Base-by-base conservation (phyloP, 1,140 invertebrate genomes). In the Holcopasites calliopsidis region DNA sequence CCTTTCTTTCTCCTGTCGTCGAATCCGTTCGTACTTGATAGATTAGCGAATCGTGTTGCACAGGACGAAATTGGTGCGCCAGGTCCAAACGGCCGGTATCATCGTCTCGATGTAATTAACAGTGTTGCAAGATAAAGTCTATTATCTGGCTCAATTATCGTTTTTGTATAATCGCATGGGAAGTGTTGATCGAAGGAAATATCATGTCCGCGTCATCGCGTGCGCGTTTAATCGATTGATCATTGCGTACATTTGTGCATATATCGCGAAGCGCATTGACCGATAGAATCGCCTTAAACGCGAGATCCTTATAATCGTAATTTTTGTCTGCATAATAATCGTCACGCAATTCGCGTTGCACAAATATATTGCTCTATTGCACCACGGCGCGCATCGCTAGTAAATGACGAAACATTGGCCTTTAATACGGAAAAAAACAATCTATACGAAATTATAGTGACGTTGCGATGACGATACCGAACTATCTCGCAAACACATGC, bases 121-220 rank as follows among this genome's bases (percentile, higher is more conserved):
- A 18, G 16, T 33, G 26, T 55, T 57, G 11, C 40, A n/a, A n/a
- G 21, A 28, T 26, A 18, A 74, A 47, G 13, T 10, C 2, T 13
- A 26, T 52, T 16, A 28, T 55, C 21, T 8, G 3, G 16, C n/a
- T 23, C 11, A 66, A 38, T 38, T 44, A 35, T 16, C 18, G 26
- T 23, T 40, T 58, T 69, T 23, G 18, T n/a, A n/a, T n/a, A 54
- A 33, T 31, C 16, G 2, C 44, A 40, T 10, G 35, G 28, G 31
- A 58, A 75, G 58, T 35, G 42, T 58, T 57, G 35, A 75, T 40
- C 13, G 38, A 38, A 23, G 65, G 5, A 38, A 49, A 50, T 69
- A 68, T 75, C 7, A 40, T 68, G 1, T 40, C n/a, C 42, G 42
- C 54, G 65, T 58, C 42, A 69, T 52, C 42, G 10, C 13, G 13